Conservation (phyloP, 2,113 vertebrate species). For the Cyanoderma ruficeps region DNA sequence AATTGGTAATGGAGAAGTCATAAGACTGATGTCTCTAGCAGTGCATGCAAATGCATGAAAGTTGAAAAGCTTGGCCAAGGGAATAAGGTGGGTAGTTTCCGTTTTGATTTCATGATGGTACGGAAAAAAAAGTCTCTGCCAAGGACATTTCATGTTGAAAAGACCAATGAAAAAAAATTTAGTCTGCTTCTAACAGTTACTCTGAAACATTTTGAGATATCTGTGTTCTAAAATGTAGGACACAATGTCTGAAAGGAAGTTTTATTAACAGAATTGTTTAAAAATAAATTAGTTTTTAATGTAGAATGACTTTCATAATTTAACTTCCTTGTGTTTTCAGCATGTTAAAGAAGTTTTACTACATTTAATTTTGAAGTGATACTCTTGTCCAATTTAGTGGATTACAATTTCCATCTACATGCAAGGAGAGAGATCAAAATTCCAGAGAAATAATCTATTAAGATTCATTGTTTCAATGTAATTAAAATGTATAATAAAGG, state of each 20-base stretch:
- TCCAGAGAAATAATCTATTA: background rate
- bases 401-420: background rate
- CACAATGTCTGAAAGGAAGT: background rate
- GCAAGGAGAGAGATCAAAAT: background rate
- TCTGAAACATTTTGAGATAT: background rate
- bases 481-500: background rate
- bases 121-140: background rate
- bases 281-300: background rate
- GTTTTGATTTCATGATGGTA: background rate
- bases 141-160: background rate
- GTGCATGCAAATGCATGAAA: background rate
- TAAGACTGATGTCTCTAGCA: background rate
- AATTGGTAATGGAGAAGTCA: background rate
- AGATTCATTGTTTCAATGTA: background rate
- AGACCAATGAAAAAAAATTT: background rate
- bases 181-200: background rate
- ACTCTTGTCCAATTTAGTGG: background rate
- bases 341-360: background rate
- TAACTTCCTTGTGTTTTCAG: background rate
- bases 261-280: background rate
- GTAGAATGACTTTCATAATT: background rate
- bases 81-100: background rate
- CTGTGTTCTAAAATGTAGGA: background rate
- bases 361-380: background rate
- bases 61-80: background rate